These are phyloP conservation scores for Ips typographus DNA, from an alignment of 1,140 invertebrate genomes.

Conservation along the genomic window DNA sequence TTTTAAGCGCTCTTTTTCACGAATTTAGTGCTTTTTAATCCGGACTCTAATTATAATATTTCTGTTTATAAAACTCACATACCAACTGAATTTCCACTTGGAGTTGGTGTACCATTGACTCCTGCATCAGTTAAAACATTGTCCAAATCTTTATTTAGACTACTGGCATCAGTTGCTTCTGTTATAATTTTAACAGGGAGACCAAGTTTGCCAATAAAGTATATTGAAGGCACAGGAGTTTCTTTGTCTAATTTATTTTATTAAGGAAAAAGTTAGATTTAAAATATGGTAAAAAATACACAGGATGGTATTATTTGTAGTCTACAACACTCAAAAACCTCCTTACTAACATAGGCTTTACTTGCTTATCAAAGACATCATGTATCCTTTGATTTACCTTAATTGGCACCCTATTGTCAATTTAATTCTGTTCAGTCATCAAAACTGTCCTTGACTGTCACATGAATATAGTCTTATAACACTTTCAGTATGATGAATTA, in stretches of 20 bases:
- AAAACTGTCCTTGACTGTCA: background rate
- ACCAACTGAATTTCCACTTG: slow-evolving; percentile 23
- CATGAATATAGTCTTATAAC: background rate
- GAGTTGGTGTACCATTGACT: slow-evolving; percentile 31
- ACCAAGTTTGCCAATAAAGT: slow-evolving; percentile 80
- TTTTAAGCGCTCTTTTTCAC: too few species aligned
- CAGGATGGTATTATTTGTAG: too few species aligned
- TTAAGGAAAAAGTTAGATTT: slow-evolving; percentile 35
- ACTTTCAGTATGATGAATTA: background rate
- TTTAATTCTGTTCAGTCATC: too few species aligned
- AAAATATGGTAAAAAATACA: background rate
- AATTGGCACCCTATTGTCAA: too few species aligned
- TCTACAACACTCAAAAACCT: too few species aligned
- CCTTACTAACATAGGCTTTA: too few species aligned
- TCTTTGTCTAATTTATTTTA: slow-evolving; percentile 66
- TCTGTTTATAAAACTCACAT: background rate
- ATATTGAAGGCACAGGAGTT: slow-evolving; percentile 79
- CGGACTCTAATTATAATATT: background rate
- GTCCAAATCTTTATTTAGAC: slow-evolving; percentile 57
- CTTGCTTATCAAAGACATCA: too few species aligned
- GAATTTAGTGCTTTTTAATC: too few species aligned
- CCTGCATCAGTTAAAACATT: slow-evolving; percentile 52
- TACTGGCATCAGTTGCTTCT: slow-evolving; percentile 57
- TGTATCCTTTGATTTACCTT: too few species aligned
- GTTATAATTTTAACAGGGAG: slow-evolving; percentile 74